Base-by-base conservation (phyloP, 2,888 invertebrate species). In the Pasiphila rectangulata region DNA sequence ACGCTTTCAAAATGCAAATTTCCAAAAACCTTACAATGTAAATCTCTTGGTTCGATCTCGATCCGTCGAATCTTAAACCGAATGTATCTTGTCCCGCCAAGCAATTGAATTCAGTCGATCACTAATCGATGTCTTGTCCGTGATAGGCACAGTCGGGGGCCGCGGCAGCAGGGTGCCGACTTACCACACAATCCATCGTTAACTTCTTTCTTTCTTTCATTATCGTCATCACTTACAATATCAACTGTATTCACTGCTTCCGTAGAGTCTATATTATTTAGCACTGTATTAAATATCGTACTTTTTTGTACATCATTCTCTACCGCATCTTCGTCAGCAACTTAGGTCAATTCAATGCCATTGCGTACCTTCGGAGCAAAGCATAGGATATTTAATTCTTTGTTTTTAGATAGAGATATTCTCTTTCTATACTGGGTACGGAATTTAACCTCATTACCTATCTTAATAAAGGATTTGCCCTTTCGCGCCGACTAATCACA, bases 171-270 rank as follows among this genome's bases (percentile, higher is more conserved):
- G 88, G 88, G 86, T 86, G 88, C 88, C 86, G 87, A 83, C 87
- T 87, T 86, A 87, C 88, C 87, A 87, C 88, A 88, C 88, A 88
- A 88, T 87, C 88, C 88, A 88, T 87, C 88, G 88, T 88, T 88
- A 88, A 83, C 87, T 86, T 85, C 83, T 85, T 85, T 85, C 85
- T 80, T 82, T 79, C 79, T 84, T 86, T 83, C 88, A 87, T 87
- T 87, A 87, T 77, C 68, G 61, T 63, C 72, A 69, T 66, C 63
- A 51, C 64, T 76, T 76, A 73, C 62, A 87, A 73, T 81, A 81
- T 83, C 72, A 74, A 79, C 87, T 78, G 74, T 87, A 85, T 76
- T 67, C 53, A 50, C 61, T 63, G 48, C 58, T 49, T 54, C 51
- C 54, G 66, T 78, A 84, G 70, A 79, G 83, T 83, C 64, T 61